Base-by-base conservation (phyloP, 2,888 invertebrate genomes). In the Andrena bucephala region DNA sequence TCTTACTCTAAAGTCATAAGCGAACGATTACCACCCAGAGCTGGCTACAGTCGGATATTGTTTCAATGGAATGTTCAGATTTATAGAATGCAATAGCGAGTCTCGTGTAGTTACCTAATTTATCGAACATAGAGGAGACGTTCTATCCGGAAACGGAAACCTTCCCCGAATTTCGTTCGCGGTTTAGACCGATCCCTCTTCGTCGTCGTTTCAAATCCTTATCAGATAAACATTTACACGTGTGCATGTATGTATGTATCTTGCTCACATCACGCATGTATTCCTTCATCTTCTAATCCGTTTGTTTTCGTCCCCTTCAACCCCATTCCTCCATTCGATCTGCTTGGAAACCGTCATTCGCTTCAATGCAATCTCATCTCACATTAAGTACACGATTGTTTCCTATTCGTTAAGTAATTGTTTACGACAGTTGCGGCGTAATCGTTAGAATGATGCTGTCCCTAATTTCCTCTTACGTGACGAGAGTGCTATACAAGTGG, bases 101-200 rank as follows among this genome's bases (percentile, higher is more conserved):
- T 54, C n/a, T 48, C 33, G 33, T 10, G 24, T 20, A n/a, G 52
- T 65, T 65, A 36, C 62, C 66, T 67, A 70, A 71, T 33, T 16
- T 31, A 36, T 8, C 13, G 59, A 33, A 63, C 67, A 59, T 33
- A 1, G 60, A 77, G 76, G 62, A 62, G 29, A 54, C 76, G 83
- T 73, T 85, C 86, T 89, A 91, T 86, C 85, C 87, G 87, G 80
- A 90, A 92, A 90, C 86, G 85, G 89, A 93, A 93, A 93, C 89
- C 93, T 93, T 93, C 93, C 93, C 93, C 93, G 85, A 93, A 93
- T 93, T 93, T 92, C 90, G 89, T 91, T 91, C 89, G 87, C 84
- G 78, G 81, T 89, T 90, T 84, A 87, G 89, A 88, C 85, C 87
- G 81, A 60, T 20, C 62, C 73, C 74, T 75, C 50, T 24, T 52